These are phyloP conservation scores for Macrophya alboannulata DNA, from an alignment of 2,888 invertebrate genomes.

Conservation along the genomic window DNA sequence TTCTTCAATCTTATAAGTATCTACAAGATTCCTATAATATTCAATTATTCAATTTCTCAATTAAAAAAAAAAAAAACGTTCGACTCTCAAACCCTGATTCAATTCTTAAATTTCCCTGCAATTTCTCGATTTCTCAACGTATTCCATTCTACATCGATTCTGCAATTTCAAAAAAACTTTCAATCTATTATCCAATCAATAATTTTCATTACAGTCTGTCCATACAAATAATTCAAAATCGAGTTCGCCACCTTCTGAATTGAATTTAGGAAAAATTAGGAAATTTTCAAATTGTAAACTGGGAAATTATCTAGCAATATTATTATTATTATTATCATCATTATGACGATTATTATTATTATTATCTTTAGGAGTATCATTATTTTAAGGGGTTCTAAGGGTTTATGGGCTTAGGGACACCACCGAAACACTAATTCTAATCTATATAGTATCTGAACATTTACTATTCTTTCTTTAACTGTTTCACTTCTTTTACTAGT, in stretches of 20 bases:
- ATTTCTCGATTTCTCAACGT: not conserved
- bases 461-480: not conserved
- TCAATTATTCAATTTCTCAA: not conserved
- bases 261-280: constrained; percentile 27
- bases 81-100: not conserved
- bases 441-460: not conserved
- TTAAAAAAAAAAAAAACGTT: not conserved
- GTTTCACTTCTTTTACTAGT: not conserved
- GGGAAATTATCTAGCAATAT: not conserved
- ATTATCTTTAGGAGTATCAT: not conserved
- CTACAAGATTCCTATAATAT: not conserved
- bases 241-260: not conserved
- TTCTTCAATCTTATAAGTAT: not conserved
- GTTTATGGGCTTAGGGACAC: constrained; percentile 7
- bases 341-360: not conserved
- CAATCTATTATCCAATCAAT: too few species aligned
- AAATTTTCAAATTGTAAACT: constrained; percentile 22
- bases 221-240: not conserved
- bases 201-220: too few species aligned
- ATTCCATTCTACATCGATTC: not conserved
- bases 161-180: too few species aligned
- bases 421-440: constrained; percentile 20
- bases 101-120: not conserved
- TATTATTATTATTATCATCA: not conserved
- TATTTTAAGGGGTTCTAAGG: constrained; percentile 30